Evolutionary conservation across 2,888 invertebrate species (phyloP).

Genomic region (Apodemia zela): DNA sequence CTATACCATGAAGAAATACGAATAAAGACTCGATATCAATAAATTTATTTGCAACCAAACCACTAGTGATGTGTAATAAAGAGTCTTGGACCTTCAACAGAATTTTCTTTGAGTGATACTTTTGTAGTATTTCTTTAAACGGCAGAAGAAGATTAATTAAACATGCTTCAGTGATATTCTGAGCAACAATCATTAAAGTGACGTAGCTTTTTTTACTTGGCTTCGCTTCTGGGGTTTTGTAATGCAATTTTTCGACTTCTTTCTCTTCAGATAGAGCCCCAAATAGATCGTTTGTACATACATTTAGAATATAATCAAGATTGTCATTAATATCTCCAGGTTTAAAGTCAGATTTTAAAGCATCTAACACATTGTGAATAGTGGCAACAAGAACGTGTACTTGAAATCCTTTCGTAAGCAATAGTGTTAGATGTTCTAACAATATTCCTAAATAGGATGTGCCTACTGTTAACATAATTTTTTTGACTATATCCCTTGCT

Average conservation of each 20-base stretch:
- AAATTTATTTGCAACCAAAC: constrained; percentile 90
- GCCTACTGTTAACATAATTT: constrained; percentile 92
- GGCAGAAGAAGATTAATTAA: constrained; percentile 89
- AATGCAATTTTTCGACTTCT: constrained; percentile 90
- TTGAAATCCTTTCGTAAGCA: constrained; percentile 94
- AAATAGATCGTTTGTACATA: constrained; percentile 94
- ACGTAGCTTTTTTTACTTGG: constrained; percentile 92
- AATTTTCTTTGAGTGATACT: constrained; percentile 89
- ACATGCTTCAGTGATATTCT: constrained; percentile 87
- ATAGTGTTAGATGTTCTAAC: constrained; percentile 88
- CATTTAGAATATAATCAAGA: constrained; percentile 87
- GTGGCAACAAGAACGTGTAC: constrained; percentile 96
- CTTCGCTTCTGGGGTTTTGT: constrained; percentile 90
- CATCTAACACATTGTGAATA: constrained; percentile 89
- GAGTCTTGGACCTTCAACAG: constrained; percentile 90
- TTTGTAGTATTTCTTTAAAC: constrained; percentile 88
- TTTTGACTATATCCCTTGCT: constrained; percentile 94
- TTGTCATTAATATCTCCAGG: constrained; percentile 90
- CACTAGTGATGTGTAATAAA: constrained; percentile 87
- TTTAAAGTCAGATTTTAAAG: constrained; percentile 85
- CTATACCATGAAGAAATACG: constrained; percentile 89
- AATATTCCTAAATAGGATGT: constrained; percentile 88
- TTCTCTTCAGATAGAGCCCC: constrained; percentile 94
- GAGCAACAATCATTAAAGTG: constrained; percentile 89
- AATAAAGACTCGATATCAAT: constrained; percentile 86